Evolutionary conservation across 2,113 vertebrate species (phyloP).

Genomic region (Collichthys lucidus): DNA sequence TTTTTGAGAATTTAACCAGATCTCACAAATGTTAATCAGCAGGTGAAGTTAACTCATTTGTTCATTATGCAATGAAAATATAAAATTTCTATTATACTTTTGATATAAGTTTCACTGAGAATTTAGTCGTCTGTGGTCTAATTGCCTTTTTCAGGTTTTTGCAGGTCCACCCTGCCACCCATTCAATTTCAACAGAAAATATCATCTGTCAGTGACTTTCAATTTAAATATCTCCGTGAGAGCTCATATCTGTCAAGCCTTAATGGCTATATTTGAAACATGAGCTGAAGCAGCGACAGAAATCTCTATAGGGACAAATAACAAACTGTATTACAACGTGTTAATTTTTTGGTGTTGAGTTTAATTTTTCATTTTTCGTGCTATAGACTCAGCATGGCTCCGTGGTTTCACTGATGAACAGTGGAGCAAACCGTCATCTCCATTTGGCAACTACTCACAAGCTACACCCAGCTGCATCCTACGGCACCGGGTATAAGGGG

Average conservation of each 20-base stretch:
- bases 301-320: conserved; percentile 85
- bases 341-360: conserved; percentile 83
- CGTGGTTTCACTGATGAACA: conserved; percentile 85
- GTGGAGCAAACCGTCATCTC: conserved; percentile 76
- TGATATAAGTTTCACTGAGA: background rate
- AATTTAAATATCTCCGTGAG: conserved; percentile 46
- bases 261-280: conserved; percentile 75
- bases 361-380: conserved; percentile 92
- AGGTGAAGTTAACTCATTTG: background rate
- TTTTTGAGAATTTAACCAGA: too few species aligned
- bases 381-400: conserved; percentile 84
- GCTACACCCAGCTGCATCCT: conserved; percentile 81
- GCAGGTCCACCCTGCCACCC: conserved; percentile 1
- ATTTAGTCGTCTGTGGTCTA: background rate
- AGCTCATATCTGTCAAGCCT: conserved; percentile 50
- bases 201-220: conserved; percentile 25
- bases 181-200: conserved; percentile 14
- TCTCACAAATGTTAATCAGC: background rate
- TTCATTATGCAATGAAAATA: background rate
- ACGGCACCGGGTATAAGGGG: conserved; percentile 58
- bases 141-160: conserved; percentile 11
- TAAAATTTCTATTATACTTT: conserved; percentile 4
- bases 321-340: conserved; percentile 82
- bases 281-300: conserved; percentile 84
- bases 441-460: conserved; percentile 76